Evolutionary conservation across 2,113 vertebrate genomes (phyloP).

Genomic region (Phaethon lepturus): DNA sequence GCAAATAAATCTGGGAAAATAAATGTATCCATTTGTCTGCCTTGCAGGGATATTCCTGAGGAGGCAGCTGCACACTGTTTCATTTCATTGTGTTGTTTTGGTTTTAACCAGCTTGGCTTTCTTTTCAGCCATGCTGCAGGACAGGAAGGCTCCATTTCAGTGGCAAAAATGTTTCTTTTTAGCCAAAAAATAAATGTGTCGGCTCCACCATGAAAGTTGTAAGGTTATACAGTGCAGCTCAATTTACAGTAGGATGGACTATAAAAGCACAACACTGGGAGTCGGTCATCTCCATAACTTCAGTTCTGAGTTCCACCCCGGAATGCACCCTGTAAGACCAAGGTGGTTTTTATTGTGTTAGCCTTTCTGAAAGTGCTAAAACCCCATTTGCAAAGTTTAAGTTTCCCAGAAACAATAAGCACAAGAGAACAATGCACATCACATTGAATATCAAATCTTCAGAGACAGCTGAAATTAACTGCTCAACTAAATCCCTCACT

Average conservation of each 20-base stretch:
- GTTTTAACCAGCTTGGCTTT: constrained; percentile 51
- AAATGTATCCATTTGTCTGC: constrained; percentile 50
- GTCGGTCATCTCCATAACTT: background rate
- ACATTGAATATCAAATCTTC: background rate
- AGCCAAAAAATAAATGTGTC: constrained; percentile 6
- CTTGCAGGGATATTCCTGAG: constrained; percentile 61
- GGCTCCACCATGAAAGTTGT: background rate
- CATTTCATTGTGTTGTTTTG: constrained; percentile 8
- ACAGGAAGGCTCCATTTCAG: constrained; percentile 11
- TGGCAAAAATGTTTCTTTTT: constrained; percentile 13
- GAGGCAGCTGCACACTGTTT: constrained; percentile 51
- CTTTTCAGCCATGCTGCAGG: constrained; percentile 30
- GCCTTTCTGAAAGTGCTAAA: background rate
- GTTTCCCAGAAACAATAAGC: background rate
- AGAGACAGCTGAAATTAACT: background rate
- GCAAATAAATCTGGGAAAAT: constrained; percentile 54
- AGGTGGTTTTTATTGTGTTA: background rate
- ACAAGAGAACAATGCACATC: rapidly evolving
- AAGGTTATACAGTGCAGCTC: background rate
- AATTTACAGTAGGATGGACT: background rate
- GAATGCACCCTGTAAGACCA: background rate
- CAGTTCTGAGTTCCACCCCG: background rate
- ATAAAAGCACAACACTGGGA: background rate
- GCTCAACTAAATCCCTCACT: background rate
- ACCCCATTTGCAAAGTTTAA: background rate